phyloP scores from a whole-genome alignment of 2,797 vertebrate genomes.

The Phoxinus dragarum region DNA sequence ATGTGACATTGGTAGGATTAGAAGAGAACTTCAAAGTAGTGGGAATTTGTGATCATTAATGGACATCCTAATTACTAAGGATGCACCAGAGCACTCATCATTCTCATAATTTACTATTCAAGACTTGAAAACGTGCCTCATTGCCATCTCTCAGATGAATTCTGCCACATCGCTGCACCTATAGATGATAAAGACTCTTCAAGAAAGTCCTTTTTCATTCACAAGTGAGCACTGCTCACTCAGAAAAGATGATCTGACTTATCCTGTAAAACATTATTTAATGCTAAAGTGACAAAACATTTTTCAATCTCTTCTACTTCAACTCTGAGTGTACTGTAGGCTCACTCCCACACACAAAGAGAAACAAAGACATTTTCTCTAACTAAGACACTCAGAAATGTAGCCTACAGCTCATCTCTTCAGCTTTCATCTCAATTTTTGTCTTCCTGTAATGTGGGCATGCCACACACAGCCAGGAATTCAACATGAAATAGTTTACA shows the following conservation, averaged over 20 bases:
- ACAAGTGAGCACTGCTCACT: slow-evolving; percentile 37
- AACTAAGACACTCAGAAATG: slow-evolving; percentile 20
- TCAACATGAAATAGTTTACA: slow-evolving; percentile 47
- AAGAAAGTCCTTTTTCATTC: slow-evolving; percentile 7
- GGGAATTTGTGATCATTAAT: slow-evolving; percentile 76
- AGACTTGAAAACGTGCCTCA: slow-evolving; percentile 71
- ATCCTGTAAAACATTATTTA: neutral
- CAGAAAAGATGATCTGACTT: slow-evolving; percentile 4
- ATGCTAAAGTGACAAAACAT: neutral
- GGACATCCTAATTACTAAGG: slow-evolving; percentile 75
- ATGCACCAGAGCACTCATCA: slow-evolving; percentile 64
- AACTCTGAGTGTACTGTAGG: slow-evolving; percentile 17
- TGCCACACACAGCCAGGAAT: slow-evolving; percentile 11
- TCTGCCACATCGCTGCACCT: slow-evolving; percentile 60
- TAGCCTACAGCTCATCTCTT: slow-evolving; percentile 26
- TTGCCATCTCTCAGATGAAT: slow-evolving; percentile 69
- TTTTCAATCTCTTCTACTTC: slow-evolving; percentile 1
- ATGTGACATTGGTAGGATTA: slow-evolving; percentile 75
- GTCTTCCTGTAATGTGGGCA: slow-evolving; percentile 43
- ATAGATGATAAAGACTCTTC: slow-evolving; percentile 40
- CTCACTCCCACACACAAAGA: slow-evolving; percentile 28
- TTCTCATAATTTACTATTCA: slow-evolving; percentile 74
- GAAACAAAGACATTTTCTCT: slow-evolving; percentile 9
- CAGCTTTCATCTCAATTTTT: slow-evolving; percentile 41
- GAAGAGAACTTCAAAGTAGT: slow-evolving; percentile 70